Evolutionary conservation across 2,113 vertebrate species (phyloP), one percentile per base, ranked within the genome.

Genomic region (Corydoras maculifer): DNA sequence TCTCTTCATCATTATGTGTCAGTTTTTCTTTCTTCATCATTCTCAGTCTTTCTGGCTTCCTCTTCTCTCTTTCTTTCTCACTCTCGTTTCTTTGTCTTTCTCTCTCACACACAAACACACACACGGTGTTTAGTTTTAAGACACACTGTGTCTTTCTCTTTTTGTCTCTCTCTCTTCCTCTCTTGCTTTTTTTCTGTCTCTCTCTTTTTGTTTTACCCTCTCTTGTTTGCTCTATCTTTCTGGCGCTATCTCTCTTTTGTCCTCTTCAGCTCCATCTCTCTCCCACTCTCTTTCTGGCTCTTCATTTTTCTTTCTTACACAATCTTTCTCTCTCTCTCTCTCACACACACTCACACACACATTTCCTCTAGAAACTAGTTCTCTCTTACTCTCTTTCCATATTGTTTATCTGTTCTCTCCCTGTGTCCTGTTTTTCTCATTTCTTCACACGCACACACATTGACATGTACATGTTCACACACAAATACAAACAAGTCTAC

Each of bases 401-500:
- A 54, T 12, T 62, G 57, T 69, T 73, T 65, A 69, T 73, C 66
- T 74, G 57, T 74, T 62, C 63, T 62, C 60, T 68, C 10, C 8
- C 50, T 63, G 14, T 71, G 31, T 71, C 60, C 50, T 35, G 49
- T 73, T 49, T 69, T 69, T 77, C 49, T 43, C 64, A 35, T 9
- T 62, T 35, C 49, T 35, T n/a, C 53, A 29, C 55, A 49, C 66
- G 6, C 55, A 57, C 66, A 62, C 71, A 69, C 66, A 35, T 50
- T 57, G 43, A 43, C 70, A 30, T 59, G 58, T 65, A 61, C 66
- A 55, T 50, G 68, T 57, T 62, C 53, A 65, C 51, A 70, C 62
- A 58, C 77, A 70, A 64, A 75, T 64, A 72, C 77, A 70, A 64
- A 75, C 69, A 72, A 61, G 58, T 70, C 57, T n/a, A 35, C 64